phyloP scores from a whole-genome alignment of 2,113 vertebrate species.

The Rhodinocichla rosea region DNA sequence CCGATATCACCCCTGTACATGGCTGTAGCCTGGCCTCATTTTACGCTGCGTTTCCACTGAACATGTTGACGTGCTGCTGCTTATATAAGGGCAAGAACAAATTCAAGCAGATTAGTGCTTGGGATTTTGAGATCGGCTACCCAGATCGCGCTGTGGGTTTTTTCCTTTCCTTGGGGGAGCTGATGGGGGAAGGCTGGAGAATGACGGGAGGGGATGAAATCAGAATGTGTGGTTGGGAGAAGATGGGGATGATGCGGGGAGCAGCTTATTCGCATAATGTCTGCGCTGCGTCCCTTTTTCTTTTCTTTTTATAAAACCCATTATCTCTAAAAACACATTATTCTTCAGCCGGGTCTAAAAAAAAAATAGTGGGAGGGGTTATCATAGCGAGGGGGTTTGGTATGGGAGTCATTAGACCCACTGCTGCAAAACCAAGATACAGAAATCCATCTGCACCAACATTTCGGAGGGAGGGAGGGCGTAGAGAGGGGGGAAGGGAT shows the following conservation, averaged over 20 bases:
- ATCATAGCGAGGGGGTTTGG: constrained; percentile 74
- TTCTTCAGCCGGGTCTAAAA: constrained; percentile 71
- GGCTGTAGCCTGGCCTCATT: constrained; percentile 70
- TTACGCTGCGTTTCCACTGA: constrained; percentile 73
- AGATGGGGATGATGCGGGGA: constrained; percentile 71
- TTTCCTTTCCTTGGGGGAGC: constrained; percentile 60
- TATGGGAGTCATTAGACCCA: constrained; percentile 76
- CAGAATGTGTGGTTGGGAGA: constrained; percentile 47
- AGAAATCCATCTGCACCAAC: constrained; percentile 78
- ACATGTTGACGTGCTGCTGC: constrained; percentile 79
- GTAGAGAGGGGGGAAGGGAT: constrained; percentile 65
- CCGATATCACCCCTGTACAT: constrained; percentile 57
- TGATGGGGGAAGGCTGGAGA: constrained; percentile 61
- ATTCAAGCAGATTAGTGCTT: constrained; percentile 77
- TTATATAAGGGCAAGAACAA: constrained; percentile 80
- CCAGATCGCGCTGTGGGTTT: constrained; percentile 68
- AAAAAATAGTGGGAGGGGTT: constrained; percentile 73
- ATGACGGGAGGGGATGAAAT: constrained; percentile 55
- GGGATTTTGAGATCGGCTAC: constrained; percentile 79
- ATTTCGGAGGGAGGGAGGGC: constrained; percentile 68
- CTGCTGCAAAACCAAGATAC: constrained; percentile 83
- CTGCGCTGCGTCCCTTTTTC: constrained; percentile 64
- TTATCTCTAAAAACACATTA: constrained; percentile 84
- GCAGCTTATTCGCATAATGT: constrained; percentile 75
- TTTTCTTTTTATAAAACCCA: constrained; percentile 68